A percentile compares a stretch with the other conserved stretches of the same genome.
Conservation (phyloP, 2,113 vertebrate species). For the Brachyhypopomus occidentalis region DNA sequence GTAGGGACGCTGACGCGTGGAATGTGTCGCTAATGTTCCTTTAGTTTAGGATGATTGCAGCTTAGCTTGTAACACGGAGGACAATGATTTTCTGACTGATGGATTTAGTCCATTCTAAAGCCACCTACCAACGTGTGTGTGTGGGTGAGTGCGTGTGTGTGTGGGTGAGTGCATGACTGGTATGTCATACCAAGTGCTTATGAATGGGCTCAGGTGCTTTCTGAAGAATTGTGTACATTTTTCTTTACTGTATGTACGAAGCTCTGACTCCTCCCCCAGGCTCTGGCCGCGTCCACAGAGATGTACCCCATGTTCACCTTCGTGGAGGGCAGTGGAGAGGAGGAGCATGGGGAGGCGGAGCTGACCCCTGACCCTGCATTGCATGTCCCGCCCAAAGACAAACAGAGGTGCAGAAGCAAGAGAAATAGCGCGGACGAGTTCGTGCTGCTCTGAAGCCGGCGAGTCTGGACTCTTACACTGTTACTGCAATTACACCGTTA, state of each 20-base stretch:
- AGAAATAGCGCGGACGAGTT: constrained; percentile 81
- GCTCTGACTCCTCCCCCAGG: constrained; percentile 65
- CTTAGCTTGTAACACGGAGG: not conserved
- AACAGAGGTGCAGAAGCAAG: constrained; percentile 56
- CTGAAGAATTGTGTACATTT: too few relatives aligned
- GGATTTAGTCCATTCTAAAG: too few relatives aligned
- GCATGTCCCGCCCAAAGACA: constrained; percentile 60
- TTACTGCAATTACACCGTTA: too few relatives aligned
- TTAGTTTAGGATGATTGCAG: not conserved
- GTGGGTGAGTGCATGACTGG: too few relatives aligned
- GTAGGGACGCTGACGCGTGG: constrained; percentile 58
- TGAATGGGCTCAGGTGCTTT: too few relatives aligned
- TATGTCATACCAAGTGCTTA: too few relatives aligned
- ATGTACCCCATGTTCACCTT: constrained; percentile 88
- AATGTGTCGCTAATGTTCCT: not conserved
- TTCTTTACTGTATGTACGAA: too few relatives aligned
- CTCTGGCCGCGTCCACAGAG: constrained; percentile 74
- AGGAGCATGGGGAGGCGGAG: constrained; percentile 64
- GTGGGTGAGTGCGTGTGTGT: too few relatives aligned
- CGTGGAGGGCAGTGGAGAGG: constrained; percentile 75
- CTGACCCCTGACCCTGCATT: constrained; percentile 56
- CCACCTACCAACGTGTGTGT: too few relatives aligned
- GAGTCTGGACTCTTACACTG: not conserved
- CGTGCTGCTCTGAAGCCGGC: constrained; percentile 75
- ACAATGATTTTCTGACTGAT: not conserved